Conservation (phyloP, 2,797 vertebrate species). For the Salmo trutta region DNA sequence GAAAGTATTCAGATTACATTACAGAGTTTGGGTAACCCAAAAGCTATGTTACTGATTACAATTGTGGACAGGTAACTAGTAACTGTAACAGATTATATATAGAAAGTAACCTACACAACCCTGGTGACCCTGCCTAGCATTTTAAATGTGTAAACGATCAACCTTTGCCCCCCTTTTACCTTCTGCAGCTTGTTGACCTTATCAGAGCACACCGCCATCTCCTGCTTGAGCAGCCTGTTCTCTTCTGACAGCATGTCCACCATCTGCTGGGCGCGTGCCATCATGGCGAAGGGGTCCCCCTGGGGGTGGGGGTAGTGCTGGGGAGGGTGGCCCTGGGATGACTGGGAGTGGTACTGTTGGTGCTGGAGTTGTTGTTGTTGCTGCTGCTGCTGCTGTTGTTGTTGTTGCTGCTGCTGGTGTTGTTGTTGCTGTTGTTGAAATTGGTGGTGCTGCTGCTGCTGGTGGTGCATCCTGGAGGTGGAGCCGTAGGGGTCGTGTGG, state of each 20-base stretch:
- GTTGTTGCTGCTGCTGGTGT: constrained; percentile 57
- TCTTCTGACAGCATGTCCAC: constrained; percentile 93
- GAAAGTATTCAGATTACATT: too few species aligned
- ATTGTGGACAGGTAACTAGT: too few species aligned
- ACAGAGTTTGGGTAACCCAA: too few species aligned
- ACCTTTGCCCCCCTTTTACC: constrained; percentile 65
- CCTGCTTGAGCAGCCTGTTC: constrained; percentile 88
- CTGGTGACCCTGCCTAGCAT: too few species aligned
- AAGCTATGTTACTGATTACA: too few species aligned
- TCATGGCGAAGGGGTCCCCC: constrained; percentile 87
- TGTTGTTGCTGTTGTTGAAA: constrained; percentile 35
- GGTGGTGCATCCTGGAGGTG: constrained; percentile 73
- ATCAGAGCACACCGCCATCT: constrained; percentile 90
- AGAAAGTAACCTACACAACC: too few species aligned
- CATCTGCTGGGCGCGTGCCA: constrained; percentile 92
- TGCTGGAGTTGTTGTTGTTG: constrained; percentile 72
- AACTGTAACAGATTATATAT: not conserved
- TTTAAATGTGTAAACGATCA: too few species aligned
- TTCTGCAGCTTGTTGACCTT: constrained; percentile 94
- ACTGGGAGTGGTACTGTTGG: constrained; percentile 72
- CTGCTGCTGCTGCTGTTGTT: constrained; percentile 65
- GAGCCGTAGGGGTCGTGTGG: constrained; percentile 73
- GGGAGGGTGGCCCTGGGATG: constrained; percentile 73
- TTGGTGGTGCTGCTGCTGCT: constrained; percentile 62
- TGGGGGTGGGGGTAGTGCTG: constrained; percentile 79